phyloP scores from a whole-genome alignment of 1,140 invertebrate genomes.

The Oryctes rhinoceros region DNA sequence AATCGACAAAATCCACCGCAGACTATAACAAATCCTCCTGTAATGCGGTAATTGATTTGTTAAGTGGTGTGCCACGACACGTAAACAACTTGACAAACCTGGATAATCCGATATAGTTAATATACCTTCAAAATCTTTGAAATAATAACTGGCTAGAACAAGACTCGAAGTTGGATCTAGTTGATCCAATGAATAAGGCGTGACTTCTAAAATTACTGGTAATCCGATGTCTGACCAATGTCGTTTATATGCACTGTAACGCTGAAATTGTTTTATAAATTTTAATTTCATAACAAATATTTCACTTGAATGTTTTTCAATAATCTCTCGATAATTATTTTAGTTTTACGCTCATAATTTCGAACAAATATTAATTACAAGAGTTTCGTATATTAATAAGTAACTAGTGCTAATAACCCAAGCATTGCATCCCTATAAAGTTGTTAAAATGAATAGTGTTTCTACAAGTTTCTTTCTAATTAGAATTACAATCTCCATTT shows the following conservation, averaged over 20 bases:
- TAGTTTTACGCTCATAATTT: too few species aligned
- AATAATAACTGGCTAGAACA: constrained; percentile 87
- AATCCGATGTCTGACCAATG: constrained; percentile 94
- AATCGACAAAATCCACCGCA: constrained; percentile 86
- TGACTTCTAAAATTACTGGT: constrained; percentile 88
- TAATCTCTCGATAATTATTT: too few species aligned
- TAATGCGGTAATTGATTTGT: constrained; percentile 25
- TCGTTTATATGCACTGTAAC: constrained; percentile 91
- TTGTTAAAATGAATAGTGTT: too few species aligned
- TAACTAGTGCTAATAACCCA: too few species aligned
- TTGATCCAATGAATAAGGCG: constrained; percentile 89
- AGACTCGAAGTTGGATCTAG: constrained; percentile 84
- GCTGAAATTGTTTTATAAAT: constrained; percentile 66
- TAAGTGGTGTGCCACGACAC: too few species aligned
- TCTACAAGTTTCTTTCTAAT: too few species aligned
- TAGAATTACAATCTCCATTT: too few species aligned
- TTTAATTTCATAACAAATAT: not conserved
- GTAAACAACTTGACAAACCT: constrained; percentile 47
- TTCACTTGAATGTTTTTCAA: too few species aligned
- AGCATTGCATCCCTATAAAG: too few species aligned
- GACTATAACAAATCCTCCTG: constrained; percentile 86
- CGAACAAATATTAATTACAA: too few species aligned
- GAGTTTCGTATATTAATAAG: too few species aligned
- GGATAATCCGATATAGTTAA: constrained; percentile 67
- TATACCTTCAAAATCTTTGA: constrained; percentile 90